phyloP scores from a whole-genome alignment of 2,888 invertebrate genomes.

The Tachina grossa region DNA sequence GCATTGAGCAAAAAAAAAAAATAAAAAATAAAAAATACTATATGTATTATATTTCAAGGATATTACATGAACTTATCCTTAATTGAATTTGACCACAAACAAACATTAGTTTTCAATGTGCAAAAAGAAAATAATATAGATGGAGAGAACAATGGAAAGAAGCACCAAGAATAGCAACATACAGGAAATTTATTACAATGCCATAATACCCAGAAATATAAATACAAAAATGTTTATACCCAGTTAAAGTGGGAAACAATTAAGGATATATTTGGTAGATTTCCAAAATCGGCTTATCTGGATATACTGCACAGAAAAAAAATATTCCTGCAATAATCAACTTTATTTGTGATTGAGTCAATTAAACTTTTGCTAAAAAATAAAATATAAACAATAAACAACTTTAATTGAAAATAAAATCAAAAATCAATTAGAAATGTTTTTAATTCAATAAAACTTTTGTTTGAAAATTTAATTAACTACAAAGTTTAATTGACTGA shows the following conservation, averaged over 20 bases:
- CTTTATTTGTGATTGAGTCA: too few relatives aligned
- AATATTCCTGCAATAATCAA: too few relatives aligned
- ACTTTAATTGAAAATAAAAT: too few relatives aligned
- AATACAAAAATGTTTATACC: neutral
- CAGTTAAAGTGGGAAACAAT: neutral
- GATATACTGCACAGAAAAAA: too few relatives aligned
- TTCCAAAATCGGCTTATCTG: neutral
- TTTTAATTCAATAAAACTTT: too few relatives aligned
- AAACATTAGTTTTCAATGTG: slow-evolving; percentile 64
- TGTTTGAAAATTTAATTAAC: too few relatives aligned
- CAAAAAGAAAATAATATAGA: slow-evolving; percentile 18
- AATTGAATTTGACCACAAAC: slow-evolving; percentile 72
- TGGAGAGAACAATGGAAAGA: slow-evolving; percentile 34
- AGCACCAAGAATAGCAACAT: neutral
- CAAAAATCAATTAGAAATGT: too few relatives aligned
- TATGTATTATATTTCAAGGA: slow-evolving; percentile 63
- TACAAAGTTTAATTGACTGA: too few relatives aligned
- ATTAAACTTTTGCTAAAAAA: too few relatives aligned
- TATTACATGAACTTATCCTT: slow-evolving; percentile 72
- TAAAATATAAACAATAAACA: too few relatives aligned
- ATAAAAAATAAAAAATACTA: slow-evolving; percentile 35
- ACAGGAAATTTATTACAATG: slow-evolving; percentile 59
- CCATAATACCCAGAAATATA: slow-evolving; percentile 8
- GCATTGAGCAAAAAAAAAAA: neutral
- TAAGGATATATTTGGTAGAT: neutral